These are phyloP conservation scores for Drosophila parthenogenetica DNA, from an alignment of 2,888 invertebrate species.

Conservation along the genomic window DNA sequence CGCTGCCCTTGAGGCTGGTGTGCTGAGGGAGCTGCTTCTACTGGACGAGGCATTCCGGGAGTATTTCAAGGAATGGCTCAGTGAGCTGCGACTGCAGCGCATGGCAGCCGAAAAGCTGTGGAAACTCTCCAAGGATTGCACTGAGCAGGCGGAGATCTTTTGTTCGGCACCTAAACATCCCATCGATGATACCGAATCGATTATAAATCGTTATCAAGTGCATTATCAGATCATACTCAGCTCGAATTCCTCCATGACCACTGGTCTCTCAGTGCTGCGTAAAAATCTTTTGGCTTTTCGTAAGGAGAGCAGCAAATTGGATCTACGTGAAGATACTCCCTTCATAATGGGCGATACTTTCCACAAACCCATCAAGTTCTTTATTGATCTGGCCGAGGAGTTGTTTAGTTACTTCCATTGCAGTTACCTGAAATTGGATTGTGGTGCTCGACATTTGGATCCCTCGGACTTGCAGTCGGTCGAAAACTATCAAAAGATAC, in stretches of 20 bases:
- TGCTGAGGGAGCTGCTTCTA: conserved; percentile 48
- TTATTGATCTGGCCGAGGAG: conserved; percentile 70
- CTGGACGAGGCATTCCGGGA: conserved; percentile 65
- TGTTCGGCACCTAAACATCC: conserved; percentile 62
- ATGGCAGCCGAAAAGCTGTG: conserved; percentile 63
- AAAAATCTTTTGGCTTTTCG: conserved; percentile 59
- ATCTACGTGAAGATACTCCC: conserved; percentile 48
- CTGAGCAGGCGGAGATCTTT: conserved; percentile 33
- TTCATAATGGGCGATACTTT: conserved; percentile 74
- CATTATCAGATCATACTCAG: conserved; percentile 59
- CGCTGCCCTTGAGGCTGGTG: conserved; percentile 20
- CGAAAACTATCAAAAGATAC: conserved; percentile 61
- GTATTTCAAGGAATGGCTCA: conserved; percentile 45
- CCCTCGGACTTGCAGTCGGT: conserved; percentile 60
- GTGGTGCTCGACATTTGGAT: conserved; percentile 64
- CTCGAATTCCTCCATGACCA: conserved; percentile 49
- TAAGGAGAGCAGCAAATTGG: conserved; percentile 44
- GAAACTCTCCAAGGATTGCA: conserved; percentile 66
- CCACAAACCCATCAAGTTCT: conserved; percentile 78
- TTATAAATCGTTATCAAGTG: conserved; percentile 65
- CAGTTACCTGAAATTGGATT: conserved; percentile 60
- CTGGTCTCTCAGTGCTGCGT: conserved; percentile 51
- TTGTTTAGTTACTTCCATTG: conserved; percentile 75
- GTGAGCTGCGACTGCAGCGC: conserved; percentile 68
- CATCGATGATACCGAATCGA: conserved; percentile 49